Percentiles rank a stretch among this genome's conserved stretches.
These are phyloP conservation scores for Dorcus parallelipipedus DNA, from an alignment of 2,888 invertebrate genomes.

Conservation along the genomic window DNA sequence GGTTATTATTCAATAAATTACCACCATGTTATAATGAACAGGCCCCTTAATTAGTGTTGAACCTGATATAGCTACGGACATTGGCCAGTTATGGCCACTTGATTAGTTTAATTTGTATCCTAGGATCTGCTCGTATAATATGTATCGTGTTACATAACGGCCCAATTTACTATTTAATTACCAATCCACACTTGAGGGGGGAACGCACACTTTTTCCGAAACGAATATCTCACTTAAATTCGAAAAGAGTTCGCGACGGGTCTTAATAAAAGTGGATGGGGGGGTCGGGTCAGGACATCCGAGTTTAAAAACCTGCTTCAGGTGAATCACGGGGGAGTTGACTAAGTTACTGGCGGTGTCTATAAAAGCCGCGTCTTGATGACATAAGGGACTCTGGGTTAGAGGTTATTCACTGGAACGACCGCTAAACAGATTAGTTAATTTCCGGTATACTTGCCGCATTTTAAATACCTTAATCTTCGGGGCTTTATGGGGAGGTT, in stretches of 20 bases:
- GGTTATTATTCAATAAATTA: slow-evolving; percentile 50
- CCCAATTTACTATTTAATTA: not conserved
- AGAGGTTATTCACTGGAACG: slow-evolving; percentile 30
- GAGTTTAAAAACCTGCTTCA: slow-evolving; percentile 22
- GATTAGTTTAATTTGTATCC: slow-evolving; percentile 47
- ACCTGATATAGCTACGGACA: slow-evolving; percentile 44
- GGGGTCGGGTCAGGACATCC: too few relatives aligned
- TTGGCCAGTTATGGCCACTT: slow-evolving; percentile 45
- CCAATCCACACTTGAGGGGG: too few relatives aligned
- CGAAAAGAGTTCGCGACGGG: too few relatives aligned
- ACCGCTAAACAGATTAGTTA: slow-evolving; percentile 34
- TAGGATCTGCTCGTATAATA: slow-evolving; percentile 30
- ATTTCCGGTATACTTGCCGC: slow-evolving; percentile 20
- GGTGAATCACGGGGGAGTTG: slow-evolving; percentile 23
- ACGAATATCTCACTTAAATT: too few relatives aligned
- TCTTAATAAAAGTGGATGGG: too few relatives aligned
- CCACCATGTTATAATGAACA: slow-evolving; percentile 44
- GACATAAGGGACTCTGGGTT: slow-evolving; percentile 34
- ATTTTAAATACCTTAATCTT: slow-evolving; percentile 20
- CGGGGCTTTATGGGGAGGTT: not conserved
- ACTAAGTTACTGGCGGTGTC: slow-evolving; percentile 4
- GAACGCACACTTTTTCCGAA: too few relatives aligned
- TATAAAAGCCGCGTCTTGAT: slow-evolving; percentile 29
- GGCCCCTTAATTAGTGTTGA: slow-evolving; percentile 45
- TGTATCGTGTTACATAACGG: not conserved